Base-by-base conservation (phyloP, 2,888 invertebrate genomes). In the Dynastes grantii region DNA sequence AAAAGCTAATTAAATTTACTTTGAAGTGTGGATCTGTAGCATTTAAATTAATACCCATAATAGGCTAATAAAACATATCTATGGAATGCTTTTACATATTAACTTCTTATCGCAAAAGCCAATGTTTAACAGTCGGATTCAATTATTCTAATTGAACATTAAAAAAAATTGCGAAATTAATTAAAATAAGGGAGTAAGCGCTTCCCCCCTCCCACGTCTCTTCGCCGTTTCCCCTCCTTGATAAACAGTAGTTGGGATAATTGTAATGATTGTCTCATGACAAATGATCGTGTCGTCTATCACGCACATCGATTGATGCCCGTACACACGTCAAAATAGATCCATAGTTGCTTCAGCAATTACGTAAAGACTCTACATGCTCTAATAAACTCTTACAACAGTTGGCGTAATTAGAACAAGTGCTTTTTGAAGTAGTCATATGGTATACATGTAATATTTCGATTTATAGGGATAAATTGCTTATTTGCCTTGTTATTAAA, bases 221-320 rank as follows among this genome's bases (percentile, higher is more conserved):
- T 32, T 32, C 32, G 32, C 32, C 32, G 32, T 32, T 32, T 32
- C 32, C 32, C 32, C 5, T 45, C 45, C 9, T 45, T 45, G 76
- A 55, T 45, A 78, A 78, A 16, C 16, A 55, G 53, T 16, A 55
- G 16, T 55, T 55, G 53, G 63, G 64, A 61, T 71, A 70, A 79
- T 79, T 77, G 76, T 79, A 53, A 77, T 79, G 77, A 77, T 79
- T 71, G 76, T 79, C 64, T 75, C 58, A 76, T 79, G 76, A 68
- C 67, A 70, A 61, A 76, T 67, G 67, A 75, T 75, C 27, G 29
- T 51, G 16, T 55, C 45, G 67, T 67, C 51, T 40, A 79, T 65
- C 80, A 83, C 79, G 79, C 80, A 81, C 79, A 55, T 16, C 53
- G 77, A 61, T 61, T 40, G 67, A n/a, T 61, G n/a, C 5, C 13